phyloP scores from a whole-genome alignment of 2,888 invertebrate species.

The Torymus aiolomorphi region DNA sequence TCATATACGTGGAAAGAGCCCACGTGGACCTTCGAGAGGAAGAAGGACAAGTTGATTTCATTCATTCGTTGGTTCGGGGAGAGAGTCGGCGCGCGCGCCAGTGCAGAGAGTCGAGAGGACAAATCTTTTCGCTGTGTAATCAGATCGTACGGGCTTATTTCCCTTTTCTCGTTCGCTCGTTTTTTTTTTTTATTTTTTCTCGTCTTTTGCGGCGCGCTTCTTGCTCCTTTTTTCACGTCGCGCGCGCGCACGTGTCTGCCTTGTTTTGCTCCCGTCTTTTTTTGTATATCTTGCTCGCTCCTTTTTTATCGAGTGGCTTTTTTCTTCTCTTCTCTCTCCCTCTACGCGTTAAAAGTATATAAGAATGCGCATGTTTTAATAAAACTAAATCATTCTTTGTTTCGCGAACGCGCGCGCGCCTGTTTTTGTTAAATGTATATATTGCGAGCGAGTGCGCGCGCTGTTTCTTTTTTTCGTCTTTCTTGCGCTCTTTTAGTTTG shows the following conservation, averaged over 20 bases:
- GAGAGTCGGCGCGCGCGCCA: no score
- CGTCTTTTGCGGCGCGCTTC: no score
- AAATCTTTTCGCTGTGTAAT: constrained; percentile 53
- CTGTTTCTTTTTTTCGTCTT: constrained; percentile 9
- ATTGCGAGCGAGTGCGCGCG: no score
- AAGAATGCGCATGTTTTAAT: neutral
- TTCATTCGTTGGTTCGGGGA: constrained; percentile 63
- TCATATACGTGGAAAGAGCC: constrained; percentile 67
- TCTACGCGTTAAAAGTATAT: no score
- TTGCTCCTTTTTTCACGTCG: neutral
- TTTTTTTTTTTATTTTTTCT: no score
- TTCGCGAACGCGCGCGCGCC: neutral
- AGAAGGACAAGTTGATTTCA: constrained; percentile 71
- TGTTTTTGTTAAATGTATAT: no score
- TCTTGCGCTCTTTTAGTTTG: constrained; percentile 6
- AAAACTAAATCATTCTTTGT: neutral
- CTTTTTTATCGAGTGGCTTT: neutral
- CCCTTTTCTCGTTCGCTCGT: neutral
- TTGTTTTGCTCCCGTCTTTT: no score
- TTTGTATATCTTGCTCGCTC: no score
- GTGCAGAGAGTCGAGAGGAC: constrained; percentile 46
- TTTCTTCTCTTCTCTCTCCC: constrained; percentile 8
- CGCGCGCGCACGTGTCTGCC: neutral
- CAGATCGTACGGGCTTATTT: constrained; percentile 46
- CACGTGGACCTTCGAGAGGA: constrained; percentile 70